Evolutionary conservation across 2,888 invertebrate species (phyloP).

Genomic region (Drosophila siamana): DNA sequence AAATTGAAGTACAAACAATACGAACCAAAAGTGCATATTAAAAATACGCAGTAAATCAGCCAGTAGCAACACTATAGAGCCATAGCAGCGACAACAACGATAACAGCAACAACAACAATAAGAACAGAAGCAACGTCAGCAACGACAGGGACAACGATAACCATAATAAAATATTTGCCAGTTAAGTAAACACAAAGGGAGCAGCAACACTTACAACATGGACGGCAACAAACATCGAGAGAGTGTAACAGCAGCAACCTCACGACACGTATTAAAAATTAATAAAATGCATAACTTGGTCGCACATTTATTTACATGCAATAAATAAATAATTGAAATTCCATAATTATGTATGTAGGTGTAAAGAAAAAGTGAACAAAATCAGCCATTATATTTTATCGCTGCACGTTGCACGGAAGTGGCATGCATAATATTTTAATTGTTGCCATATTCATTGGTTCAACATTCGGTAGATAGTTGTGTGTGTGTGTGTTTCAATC

Average conservation of each 20-base stretch:
- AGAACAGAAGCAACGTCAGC: conserved; percentile 14
- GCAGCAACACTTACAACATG: conserved; percentile 22
- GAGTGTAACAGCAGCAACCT: conserved; percentile 10
- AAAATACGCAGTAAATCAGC: conserved; percentile 46
- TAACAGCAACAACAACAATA: conserved; percentile 22
- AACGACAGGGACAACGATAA: conserved; percentile 5
- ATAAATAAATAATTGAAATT: conserved; percentile 81
- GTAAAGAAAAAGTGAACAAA: conserved; percentile 23
- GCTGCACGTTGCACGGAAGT: conserved; percentile 59
- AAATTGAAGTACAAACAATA: conserved; percentile 70
- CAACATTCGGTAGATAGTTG: conserved; percentile 20
- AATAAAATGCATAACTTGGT: conserved; percentile 55
- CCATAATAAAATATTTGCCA: conserved; percentile 22
- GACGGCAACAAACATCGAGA: conserved; percentile 1
- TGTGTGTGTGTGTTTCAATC: conserved; percentile 11
- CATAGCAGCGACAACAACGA: conserved; percentile 20
- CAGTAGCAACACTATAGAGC: conserved; percentile 33
- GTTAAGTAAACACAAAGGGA: conserved; percentile 48
- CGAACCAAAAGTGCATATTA: conserved; percentile 62
- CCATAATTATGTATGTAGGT: conserved; percentile 55
- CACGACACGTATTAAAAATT: conserved; percentile 51
- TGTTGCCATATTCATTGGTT: conserved; percentile 73
- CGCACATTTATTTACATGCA: conserved; percentile 67
- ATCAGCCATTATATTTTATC: conserved; percentile 22
- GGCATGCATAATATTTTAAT: conserved; percentile 73